Evolutionary conservation across 2,797 vertebrate species (phyloP), one percentile per base, ranked within the genome.

Genomic region (Microtus agrestis): DNA sequence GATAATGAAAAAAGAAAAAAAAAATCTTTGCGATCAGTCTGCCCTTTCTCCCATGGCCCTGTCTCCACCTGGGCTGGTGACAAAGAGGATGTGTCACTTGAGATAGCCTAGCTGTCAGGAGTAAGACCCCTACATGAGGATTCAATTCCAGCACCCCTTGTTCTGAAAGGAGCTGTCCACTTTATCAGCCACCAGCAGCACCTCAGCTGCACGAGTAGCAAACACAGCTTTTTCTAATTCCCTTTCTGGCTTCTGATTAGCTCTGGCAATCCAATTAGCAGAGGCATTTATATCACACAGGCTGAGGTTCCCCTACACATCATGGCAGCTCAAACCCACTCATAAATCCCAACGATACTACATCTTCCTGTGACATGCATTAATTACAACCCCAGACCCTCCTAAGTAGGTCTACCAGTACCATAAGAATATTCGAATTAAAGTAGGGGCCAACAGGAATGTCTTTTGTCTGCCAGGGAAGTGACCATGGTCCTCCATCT

Each of bases 251-350:
- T 98, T 96, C 98, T 98, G 98, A 98, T 98, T 98, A 98, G 97
- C 98, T 98, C 96, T 97, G 2, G 95, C 97, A 98, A 98, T 98
- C 98, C 98, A 98, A 98, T 98, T 98, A 99, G 97, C 98, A 97
- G 97, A 98, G 96, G 97, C 98, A 97, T 98, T 98, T 98, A 96
- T 98, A 98, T 98, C 98, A 97, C 98, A 97, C 91, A 61, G 96
- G 94, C 98, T 73, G 97, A 98, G 97, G 97, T 97, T 96, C 97
- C 96, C 96, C 96, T 89, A 96, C 98, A 98, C 98, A 96, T 98
- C 98, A 96, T 94, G 19, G 97, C 74, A 0, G 95, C 98, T 98
- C 97, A 96, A 97, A 96, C 97, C 96, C 96, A 96, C 98, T 98
- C 98, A 97, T 98, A 98, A 98, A 98, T 98, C 98, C 98, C 97